Percentiles rank a stretch among this genome's conserved stretches.
Evolutionary conservation across 2,797 vertebrate species (phyloP).

Genomic region (Linurgus olivaceus): DNA sequence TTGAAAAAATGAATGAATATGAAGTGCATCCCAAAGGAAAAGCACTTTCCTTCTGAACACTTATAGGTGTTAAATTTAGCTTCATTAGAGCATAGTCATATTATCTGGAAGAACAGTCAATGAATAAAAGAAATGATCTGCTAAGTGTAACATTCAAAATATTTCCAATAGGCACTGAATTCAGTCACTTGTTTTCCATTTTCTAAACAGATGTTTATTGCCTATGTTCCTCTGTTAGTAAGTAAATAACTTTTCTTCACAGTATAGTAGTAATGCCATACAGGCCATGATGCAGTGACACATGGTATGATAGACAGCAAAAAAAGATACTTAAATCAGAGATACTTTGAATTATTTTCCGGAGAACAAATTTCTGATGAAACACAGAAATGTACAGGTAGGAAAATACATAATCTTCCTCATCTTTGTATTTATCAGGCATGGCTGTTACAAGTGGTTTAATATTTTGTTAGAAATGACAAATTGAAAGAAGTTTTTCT

Average conservation of each 20-base stretch:
- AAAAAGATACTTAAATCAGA: neutral
- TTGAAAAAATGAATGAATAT: slow-evolving; percentile 21
- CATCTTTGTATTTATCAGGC: neutral
- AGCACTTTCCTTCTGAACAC: slow-evolving; percentile 46
- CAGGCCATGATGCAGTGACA: neutral
- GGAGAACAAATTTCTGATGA: neutral
- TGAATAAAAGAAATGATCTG: slow-evolving; percentile 20
- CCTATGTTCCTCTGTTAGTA: neutral
- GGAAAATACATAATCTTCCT: neutral
- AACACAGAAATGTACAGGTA: neutral
- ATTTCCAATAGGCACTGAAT: neutral
- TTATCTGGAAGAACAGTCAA: neutral
- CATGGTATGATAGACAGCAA: neutral
- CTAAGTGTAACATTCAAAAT: slow-evolving; percentile 1
- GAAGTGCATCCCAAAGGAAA: neutral
- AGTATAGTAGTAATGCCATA: neutral
- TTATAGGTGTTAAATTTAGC: slow-evolving; percentile 38
- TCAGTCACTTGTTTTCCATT: neutral
- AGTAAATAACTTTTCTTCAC: neutral
- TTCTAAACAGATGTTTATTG: slow-evolving; percentile 14
- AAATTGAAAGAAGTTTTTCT: neutral
- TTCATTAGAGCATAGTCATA: neutral
- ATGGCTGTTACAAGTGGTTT: neutral
- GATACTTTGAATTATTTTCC: neutral
- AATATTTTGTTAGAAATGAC: neutral